These are phyloP conservation scores for Montipora cactus DNA, from an alignment of 64 coral and sea anemone species.

Conservation along the genomic window DNA sequence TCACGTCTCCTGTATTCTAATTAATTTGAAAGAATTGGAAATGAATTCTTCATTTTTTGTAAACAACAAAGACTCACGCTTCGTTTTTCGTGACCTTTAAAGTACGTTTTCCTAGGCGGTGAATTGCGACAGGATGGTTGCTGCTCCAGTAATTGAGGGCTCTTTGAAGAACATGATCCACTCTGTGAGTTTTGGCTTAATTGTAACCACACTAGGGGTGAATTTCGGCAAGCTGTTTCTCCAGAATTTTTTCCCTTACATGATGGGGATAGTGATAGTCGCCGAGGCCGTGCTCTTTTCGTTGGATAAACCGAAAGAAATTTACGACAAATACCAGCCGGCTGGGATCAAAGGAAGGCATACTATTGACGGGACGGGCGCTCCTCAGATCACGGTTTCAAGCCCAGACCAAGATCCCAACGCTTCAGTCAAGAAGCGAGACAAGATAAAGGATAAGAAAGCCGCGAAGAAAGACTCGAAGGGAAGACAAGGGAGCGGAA, in stretches of 20 bases:
- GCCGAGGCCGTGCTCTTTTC: constrained; percentile 10
- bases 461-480: constrained; percentile 16
- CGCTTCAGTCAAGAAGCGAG: background rate
- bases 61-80: background rate
- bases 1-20: background rate
- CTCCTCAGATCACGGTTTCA: constrained; percentile 10
- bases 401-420: background rate
- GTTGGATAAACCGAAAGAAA: constrained; percentile 17
- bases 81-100: background rate
- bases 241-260: constrained; percentile 37
- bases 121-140: background rate
- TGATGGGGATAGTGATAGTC: constrained; percentile 17
- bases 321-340: constrained; percentile 11
- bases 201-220: constrained; percentile 3
- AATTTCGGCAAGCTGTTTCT: constrained; percentile 27
- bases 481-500: constrained; percentile 14
- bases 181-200: background rate
- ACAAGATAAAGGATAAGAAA: constrained; percentile 45
- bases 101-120: background rate
- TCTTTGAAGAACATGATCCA: constrained; percentile 43
- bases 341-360: background rate
- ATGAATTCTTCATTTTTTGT: background rate
- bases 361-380: background rate
- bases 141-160: constrained; percentile 29
- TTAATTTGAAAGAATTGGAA: background rate